Base-by-base conservation (phyloP, 2,888 invertebrate species). In the Bugulina stolonifera region DNA sequence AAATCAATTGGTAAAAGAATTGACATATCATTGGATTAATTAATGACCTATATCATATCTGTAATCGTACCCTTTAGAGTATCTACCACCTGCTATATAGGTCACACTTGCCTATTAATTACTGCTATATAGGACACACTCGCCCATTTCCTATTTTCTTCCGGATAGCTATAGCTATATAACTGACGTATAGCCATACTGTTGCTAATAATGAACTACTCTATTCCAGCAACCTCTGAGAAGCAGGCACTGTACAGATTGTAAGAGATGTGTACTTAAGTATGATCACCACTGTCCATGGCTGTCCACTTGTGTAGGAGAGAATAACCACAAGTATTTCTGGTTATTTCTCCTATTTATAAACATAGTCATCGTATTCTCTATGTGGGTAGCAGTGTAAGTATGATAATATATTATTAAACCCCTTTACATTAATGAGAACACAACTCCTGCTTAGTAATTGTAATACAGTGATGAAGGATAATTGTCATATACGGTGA, bases 241-340 rank as follows among this genome's bases (percentile, higher is more conserved):
- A 73, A 78, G 80, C 34, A 80, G 82, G 72, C 84, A 84, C 75
- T 84, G 84, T 77, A 82, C 82, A 73, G 83, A 83, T 69, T 84
- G 84, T 75, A 77, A 78, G 29, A 75, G 77, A 43, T 84, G 84
- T 78, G 82, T 84, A 1, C 75, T 80, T 10, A 79, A 80, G 74
- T 84, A 80, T 75, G 84, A 84, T 76, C 84, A 84, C 73, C 84
- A 84, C 74, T 84, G 84, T 75, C 84, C 84, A 0, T 84, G 84
- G 84, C 77, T 84, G 73, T 83, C 81, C 74, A 78, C 82, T 0
- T 84, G 84, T 77, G 76, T 84, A 18, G 84, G 84, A 1, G 84
- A 84, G 75, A 76, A 79, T 32, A 84, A 84, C 75, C 84, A 84
- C 75, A 79, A 79, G 69, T 81, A 78, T 76, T 84, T 84, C 77